Conservation (phyloP, 1,140 invertebrate species). For the Brachionus manjavacas region DNA sequence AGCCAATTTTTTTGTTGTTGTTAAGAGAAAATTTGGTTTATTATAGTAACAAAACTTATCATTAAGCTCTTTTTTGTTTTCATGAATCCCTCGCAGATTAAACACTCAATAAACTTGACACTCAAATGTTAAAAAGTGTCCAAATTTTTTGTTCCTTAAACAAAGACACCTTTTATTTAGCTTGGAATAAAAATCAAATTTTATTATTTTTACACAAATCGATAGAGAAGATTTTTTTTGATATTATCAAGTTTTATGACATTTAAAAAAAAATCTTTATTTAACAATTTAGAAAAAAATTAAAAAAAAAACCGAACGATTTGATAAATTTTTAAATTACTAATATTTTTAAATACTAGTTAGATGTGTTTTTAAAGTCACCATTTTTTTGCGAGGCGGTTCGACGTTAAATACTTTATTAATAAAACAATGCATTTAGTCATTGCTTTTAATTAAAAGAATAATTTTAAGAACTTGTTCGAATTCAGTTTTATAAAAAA, state of each 20-base stretch:
- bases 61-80: not conserved
- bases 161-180: no score
- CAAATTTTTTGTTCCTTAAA: no score
- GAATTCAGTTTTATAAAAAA: not conserved
- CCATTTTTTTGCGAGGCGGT: not conserved
- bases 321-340: no score
- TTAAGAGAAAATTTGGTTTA: slow-evolving; percentile 1
- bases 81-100: not conserved
- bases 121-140: not conserved
- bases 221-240: no score
- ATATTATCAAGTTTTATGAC: not conserved
- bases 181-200: no score
- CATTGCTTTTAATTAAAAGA: not conserved
- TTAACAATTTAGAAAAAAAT: no score
- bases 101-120: not conserved
- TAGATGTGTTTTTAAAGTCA: no score
- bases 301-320: no score
- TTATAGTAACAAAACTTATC: not conserved
- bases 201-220: no score
- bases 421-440: not conserved
- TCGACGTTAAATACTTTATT: not conserved
- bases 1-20: slow-evolving; percentile 10
- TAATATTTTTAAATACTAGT: no score
- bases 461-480: not conserved
- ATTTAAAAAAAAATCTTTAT: not conserved